phyloP scores from a whole-genome alignment of 2,797 vertebrate genomes.

The Zalophus californianus region DNA sequence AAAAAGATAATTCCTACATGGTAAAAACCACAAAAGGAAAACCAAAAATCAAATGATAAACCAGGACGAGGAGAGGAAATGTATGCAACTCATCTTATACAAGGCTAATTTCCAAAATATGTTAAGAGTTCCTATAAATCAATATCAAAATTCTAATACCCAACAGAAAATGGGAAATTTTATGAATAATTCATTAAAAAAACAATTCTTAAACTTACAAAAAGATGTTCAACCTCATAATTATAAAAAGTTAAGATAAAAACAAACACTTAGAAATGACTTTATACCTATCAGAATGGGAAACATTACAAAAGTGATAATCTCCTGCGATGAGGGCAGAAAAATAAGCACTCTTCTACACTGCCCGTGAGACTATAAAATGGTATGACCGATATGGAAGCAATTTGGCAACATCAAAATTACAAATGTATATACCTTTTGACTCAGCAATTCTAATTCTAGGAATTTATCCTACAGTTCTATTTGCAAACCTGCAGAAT shows the following conservation, averaged over 20 bases:
- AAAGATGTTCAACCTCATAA: constrained; percentile 15
- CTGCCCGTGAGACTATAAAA: neutral
- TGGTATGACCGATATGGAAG: neutral
- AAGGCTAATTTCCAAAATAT: neutral
- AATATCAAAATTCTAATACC: neutral
- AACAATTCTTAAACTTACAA: neutral
- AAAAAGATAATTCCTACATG: neutral
- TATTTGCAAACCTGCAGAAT: constrained; percentile 4
- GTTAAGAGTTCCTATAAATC: neutral
- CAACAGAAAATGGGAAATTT: neutral
- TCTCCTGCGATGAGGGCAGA: neutral
- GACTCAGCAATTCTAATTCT: neutral
- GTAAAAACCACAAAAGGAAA: constrained; percentile 42
- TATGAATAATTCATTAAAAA: neutral
- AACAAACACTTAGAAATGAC: neutral
- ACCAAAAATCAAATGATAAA: constrained; percentile 39
- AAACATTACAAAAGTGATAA: neutral
- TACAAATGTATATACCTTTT: neutral
- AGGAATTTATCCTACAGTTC: constrained; percentile 23
- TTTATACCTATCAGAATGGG: neutral
- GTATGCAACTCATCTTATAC: neutral
- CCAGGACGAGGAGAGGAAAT: neutral
- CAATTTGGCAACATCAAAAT: neutral
- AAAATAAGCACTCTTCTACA: constrained; percentile 32
- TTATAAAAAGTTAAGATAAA: constrained; percentile 49